These are phyloP conservation scores for Auanema sp. DNA, from an alignment of 2,888 invertebrate species.

Conservation along the genomic window DNA sequence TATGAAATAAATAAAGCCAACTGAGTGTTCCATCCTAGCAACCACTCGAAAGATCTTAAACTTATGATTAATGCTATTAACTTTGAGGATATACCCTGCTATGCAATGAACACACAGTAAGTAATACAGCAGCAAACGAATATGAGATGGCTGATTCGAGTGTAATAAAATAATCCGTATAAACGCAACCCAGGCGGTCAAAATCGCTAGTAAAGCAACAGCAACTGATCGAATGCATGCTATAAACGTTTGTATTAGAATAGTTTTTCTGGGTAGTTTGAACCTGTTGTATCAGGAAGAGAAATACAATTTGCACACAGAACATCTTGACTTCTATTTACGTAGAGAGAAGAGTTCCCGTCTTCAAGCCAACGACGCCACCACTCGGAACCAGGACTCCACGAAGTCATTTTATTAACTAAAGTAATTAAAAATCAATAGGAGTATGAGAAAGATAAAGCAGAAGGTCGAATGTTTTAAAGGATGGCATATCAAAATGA, in stretches of 20 bases:
- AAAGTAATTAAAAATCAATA: neutral
- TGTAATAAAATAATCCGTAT: slow-evolving; percentile 35
- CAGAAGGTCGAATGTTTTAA: neutral
- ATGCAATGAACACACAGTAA: slow-evolving; percentile 42
- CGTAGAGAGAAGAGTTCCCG: slow-evolving; percentile 10
- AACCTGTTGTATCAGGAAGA: slow-evolving; percentile 14
- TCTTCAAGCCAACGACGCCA: slow-evolving; percentile 13
- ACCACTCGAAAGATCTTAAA: slow-evolving; percentile 51
- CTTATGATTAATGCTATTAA: neutral
- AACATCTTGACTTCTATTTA: slow-evolving; percentile 25
- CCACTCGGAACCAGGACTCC: slow-evolving; percentile 12
- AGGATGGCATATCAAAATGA: neutral
- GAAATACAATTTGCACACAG: slow-evolving; percentile 38
- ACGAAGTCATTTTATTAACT: neutral
- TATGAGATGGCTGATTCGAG: slow-evolving; percentile 32
- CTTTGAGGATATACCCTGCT: slow-evolving; percentile 30
- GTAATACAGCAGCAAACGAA: slow-evolving; percentile 44
- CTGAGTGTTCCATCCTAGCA: slow-evolving; percentile 49
- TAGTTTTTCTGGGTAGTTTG: no score
- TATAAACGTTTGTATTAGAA: slow-evolving; percentile 18
- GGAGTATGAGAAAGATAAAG: neutral
- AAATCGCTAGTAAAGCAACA: slow-evolving; percentile 29
- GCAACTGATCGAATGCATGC: slow-evolving; percentile 38
- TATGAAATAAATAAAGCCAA: slow-evolving; percentile 40
- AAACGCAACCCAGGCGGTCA: slow-evolving; percentile 34